These are phyloP conservation scores for Sitodiplosis mosellana DNA, from an alignment of 1,140 invertebrate genomes.

Conservation along the genomic window DNA sequence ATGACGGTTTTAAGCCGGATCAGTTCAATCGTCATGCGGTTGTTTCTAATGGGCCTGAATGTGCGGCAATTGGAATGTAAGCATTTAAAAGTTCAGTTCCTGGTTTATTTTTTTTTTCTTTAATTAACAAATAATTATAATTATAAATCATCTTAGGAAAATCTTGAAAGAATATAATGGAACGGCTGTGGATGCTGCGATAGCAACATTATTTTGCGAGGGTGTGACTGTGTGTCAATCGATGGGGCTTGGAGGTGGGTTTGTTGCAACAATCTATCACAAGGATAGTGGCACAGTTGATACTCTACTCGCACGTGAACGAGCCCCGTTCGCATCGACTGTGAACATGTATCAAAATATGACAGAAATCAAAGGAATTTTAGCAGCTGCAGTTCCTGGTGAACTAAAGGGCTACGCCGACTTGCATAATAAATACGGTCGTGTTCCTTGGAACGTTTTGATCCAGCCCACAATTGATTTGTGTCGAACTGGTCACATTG, in stretches of 20 bases:
- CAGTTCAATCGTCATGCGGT: neutral
- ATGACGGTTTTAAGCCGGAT: too few species aligned
- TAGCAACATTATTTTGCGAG: slow-evolving; percentile 64
- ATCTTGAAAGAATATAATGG: slow-evolving; percentile 32
- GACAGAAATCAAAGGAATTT: slow-evolving; percentile 29
- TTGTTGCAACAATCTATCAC: slow-evolving; percentile 59
- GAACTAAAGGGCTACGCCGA: slow-evolving; percentile 69
- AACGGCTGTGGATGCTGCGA: slow-evolving; percentile 64
- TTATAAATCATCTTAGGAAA: neutral
- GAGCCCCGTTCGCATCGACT: slow-evolving; percentile 35
- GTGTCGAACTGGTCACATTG: slow-evolving; percentile 41
- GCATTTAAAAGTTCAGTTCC: neutral
- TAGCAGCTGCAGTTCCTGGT: slow-evolving; percentile 71
- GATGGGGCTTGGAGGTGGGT: slow-evolving; percentile 69
- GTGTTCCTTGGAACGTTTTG: slow-evolving; percentile 54
- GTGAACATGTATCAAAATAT: slow-evolving; percentile 35
- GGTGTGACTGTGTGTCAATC: slow-evolving; percentile 59
- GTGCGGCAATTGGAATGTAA: neutral
- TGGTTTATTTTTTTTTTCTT: neutral
- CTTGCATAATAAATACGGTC: slow-evolving; percentile 50
- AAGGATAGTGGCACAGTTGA: slow-evolving; percentile 24
- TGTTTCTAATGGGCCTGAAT: neutral
- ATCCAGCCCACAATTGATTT: slow-evolving; percentile 55
- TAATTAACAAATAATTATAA: neutral
- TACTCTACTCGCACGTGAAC: slow-evolving; percentile 48